Evolutionary conservation across 2,113 vertebrate species (phyloP).

Genomic region (Laterallus jamaicensis): DNA sequence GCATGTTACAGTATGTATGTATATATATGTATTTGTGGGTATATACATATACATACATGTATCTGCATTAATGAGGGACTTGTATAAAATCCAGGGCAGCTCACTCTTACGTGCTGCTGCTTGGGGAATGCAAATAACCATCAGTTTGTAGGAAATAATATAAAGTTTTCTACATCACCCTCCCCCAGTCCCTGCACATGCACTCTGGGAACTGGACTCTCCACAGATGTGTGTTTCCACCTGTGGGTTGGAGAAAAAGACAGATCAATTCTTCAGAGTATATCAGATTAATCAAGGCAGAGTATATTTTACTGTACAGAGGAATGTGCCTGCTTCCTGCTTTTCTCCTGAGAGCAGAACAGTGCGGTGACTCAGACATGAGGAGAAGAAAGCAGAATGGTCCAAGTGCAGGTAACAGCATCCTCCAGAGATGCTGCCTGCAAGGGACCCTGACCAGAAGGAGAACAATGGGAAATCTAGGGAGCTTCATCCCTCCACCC

Average conservation of each 20-base stretch:
- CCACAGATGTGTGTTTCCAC: neutral
- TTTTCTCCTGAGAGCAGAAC: neutral
- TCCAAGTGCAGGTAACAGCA: neutral
- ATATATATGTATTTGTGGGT: neutral
- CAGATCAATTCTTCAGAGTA: neutral
- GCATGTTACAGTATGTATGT: neutral
- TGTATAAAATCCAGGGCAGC: neutral
- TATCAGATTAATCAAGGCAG: slow-evolving; percentile 3
- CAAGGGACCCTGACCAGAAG: neutral
- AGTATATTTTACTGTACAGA: neutral
- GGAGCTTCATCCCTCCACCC: neutral
- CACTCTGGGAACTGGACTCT: neutral
- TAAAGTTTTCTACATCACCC: neutral
- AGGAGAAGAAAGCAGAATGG: neutral
- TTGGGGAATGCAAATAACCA: neutral
- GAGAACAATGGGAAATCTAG: neutral
- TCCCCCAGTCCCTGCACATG: slow-evolving; percentile 10
- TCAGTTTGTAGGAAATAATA: neutral
- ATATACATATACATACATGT: neutral
- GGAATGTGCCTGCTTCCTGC: neutral
- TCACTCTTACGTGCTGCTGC: neutral
- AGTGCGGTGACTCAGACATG: neutral
- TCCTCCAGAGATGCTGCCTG: neutral
- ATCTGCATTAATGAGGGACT: neutral
- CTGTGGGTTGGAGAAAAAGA: slow-evolving; percentile 12